A percentile compares a stretch with the other conserved stretches of the same genome.
Conservation (phyloP, 2,797 vertebrate species). For the Enoplosus armatus region DNA sequence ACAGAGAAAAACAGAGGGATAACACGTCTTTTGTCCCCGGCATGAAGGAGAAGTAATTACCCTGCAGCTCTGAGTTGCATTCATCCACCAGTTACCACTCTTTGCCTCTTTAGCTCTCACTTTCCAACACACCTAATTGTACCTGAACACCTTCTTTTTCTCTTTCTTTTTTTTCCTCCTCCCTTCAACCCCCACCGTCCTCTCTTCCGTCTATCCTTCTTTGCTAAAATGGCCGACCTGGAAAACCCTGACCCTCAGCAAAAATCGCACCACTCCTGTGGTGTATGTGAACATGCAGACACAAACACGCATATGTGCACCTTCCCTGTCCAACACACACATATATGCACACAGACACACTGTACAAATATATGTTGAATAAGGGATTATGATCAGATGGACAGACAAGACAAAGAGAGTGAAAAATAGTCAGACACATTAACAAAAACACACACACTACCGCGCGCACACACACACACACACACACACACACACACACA, state of each 20-base stretch:
- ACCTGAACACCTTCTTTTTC: constrained; percentile 43
- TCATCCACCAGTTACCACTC: constrained; percentile 60
- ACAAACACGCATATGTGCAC: constrained; percentile 50
- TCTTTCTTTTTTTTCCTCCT: constrained; percentile 14
- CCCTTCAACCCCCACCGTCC: constrained; percentile 42
- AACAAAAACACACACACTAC: constrained; percentile 37
- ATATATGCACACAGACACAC: constrained; percentile 46
- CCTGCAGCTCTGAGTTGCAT: constrained; percentile 54
- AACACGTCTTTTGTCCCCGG: constrained; percentile 67
- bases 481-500: constrained; percentile 45
- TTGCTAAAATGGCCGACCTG: constrained; percentile 83
- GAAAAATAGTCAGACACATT: constrained; percentile 61
- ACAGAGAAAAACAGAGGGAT: constrained; percentile 53
- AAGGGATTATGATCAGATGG: constrained; percentile 51
- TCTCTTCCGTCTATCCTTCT: constrained; percentile 68
- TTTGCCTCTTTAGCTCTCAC: constrained; percentile 22
- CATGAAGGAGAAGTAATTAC: constrained; percentile 78
- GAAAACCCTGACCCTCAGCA: constrained; percentile 82
- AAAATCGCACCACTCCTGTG: constrained; percentile 72
- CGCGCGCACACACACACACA: constrained; percentile 16
- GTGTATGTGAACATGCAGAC: constrained; percentile 66
- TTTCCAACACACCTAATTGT: constrained; percentile 45
- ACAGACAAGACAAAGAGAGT: constrained; percentile 55
- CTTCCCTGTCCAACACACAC: constrained; percentile 37
- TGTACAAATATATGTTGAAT: constrained; percentile 58